phyloP scores from a whole-genome alignment of 2,113 vertebrate genomes.

The Paradoxurus hermaphroditus region DNA sequence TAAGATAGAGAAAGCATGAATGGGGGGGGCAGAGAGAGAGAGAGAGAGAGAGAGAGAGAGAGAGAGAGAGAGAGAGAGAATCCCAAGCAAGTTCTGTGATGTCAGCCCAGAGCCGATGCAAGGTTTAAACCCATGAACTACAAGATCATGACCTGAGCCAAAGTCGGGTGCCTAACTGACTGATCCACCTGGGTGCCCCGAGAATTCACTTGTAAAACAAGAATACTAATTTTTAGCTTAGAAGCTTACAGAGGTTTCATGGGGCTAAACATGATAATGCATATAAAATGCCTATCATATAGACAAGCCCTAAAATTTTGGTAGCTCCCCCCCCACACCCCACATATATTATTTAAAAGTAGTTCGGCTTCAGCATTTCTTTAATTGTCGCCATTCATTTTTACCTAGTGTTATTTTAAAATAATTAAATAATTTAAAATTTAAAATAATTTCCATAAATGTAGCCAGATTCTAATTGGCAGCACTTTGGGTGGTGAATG shows the following conservation, averaged over 20 bases:
- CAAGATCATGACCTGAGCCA: no score
- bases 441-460: constrained; percentile 1
- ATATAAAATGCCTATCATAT: not conserved
- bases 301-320: not conserved
- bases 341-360: not conserved
- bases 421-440: not conserved
- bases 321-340: not conserved
- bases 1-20: no score
- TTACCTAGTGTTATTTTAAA: not conserved
- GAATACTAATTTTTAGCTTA: not conserved
- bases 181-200: no score
- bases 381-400: not conserved
- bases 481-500: not conserved
- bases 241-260: not conserved
- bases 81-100: no score
- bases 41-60: no score
- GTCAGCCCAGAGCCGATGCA: no score
- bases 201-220: not conserved
- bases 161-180: no score
- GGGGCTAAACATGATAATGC: not conserved
- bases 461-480: not conserved
- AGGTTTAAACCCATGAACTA: no score
- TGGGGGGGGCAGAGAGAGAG: no score
- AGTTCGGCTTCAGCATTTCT: not conserved
- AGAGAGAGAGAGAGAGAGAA: no score